Conservation (phyloP, 2,888 invertebrate species). For the Enoplolaimus lenunculus region DNA sequence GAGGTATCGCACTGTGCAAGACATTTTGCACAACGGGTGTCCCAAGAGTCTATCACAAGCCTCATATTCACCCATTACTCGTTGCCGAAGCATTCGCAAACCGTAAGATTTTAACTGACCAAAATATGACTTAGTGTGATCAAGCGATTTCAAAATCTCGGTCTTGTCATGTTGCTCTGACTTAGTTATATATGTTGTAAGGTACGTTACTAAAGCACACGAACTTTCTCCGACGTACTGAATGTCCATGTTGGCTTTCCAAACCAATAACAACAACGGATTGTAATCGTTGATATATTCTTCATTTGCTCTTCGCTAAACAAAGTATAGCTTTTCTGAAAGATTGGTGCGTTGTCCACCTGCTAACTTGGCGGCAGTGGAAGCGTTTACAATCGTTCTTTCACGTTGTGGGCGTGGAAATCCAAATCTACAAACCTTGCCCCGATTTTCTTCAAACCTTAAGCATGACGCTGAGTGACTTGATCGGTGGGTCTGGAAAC, state of each 20-base stretch:
- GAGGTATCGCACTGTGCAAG: background rate
- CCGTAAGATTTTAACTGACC: background rate
- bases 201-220: background rate
- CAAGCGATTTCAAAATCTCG: background rate
- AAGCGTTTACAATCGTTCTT: background rate
- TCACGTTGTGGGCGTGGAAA: background rate
- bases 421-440: constrained; percentile 10
- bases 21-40: background rate
- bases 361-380: background rate
- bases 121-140: background rate
- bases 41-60: constrained; percentile 1
- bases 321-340: background rate
- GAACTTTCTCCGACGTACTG: constrained; percentile 15
- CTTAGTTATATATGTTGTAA: constrained; percentile 16
- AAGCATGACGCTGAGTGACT: no score
- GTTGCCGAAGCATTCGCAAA: background rate
- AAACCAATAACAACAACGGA: constrained; percentile 8
- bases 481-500: no score
- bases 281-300: constrained; percentile 18
- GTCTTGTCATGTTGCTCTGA: background rate
- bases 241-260: constrained; percentile 20
- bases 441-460: no score
- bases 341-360: background rate
- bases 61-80: constrained; percentile 14
- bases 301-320: background rate